These are phyloP conservation scores for Podotricha telesiphe DNA, from an alignment of 2,888 invertebrate species.

Conservation along the genomic window DNA sequence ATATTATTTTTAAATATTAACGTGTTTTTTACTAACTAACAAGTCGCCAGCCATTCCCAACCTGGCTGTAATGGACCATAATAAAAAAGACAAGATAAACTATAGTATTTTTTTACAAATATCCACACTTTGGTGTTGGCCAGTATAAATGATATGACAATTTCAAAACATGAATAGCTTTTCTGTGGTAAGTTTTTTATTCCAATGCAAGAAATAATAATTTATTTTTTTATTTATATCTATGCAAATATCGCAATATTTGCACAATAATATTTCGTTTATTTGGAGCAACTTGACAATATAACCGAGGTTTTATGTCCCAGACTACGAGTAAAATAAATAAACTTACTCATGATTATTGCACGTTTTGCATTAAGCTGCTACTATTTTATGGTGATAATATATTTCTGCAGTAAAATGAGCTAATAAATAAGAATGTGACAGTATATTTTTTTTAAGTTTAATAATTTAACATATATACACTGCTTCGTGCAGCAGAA, in stretches of 20 bases:
- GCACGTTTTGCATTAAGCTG: conserved; percentile 7
- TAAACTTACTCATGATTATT: conserved; percentile 21
- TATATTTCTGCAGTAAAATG: conserved; percentile 1
- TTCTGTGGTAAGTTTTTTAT: background rate
- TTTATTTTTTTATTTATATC: background rate
- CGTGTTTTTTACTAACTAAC: background rate
- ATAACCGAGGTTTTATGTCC: conserved; percentile 27
- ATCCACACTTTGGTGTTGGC: conserved; percentile 7
- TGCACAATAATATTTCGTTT: conserved; percentile 16
- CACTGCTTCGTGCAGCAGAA: no score
- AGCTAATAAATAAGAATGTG: conserved; percentile 6
- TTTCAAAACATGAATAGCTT: conserved; percentile 6
- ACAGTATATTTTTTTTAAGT: no score
- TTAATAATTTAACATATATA: no score
- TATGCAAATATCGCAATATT: conserved; percentile 2
- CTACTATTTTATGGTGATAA: conserved; percentile 11
- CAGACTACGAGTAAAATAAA: conserved; percentile 12
- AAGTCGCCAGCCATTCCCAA: background rate
- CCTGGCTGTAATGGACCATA: background rate
- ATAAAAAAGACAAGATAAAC: background rate
- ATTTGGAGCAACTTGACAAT: conserved; percentile 31
- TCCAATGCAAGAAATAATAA: background rate
- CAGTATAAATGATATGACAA: conserved; percentile 11
- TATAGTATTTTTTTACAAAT: background rate
- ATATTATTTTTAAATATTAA: conserved; percentile 2